These are phyloP conservation scores for Channa maculata DNA, from an alignment of 2,113 vertebrate species.

Conservation along the genomic window DNA sequence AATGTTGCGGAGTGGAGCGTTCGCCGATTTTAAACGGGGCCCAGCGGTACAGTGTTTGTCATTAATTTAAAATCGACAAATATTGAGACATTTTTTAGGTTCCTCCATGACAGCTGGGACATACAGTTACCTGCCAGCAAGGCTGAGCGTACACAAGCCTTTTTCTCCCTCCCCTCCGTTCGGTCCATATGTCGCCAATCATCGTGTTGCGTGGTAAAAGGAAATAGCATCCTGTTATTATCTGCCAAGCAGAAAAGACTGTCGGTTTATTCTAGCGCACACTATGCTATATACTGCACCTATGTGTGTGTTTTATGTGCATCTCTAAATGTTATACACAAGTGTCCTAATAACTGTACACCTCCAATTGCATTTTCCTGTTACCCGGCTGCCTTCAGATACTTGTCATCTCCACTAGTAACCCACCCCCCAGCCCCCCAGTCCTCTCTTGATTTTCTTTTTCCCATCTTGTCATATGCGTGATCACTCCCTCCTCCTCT, in stretches of 20 bases:
- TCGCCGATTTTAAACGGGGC: not conserved
- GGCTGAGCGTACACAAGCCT: constrained; percentile 1
- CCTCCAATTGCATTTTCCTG: constrained; percentile 24
- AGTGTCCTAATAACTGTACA: constrained; percentile 1
- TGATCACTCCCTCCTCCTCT: constrained; percentile 59
- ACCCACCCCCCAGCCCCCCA: constrained; percentile 14
- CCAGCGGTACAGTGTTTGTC: not conserved
- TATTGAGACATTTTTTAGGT: not conserved
- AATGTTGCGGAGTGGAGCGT: constrained; percentile 12
- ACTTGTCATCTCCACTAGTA: constrained; percentile 10
- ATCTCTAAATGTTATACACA: no score
- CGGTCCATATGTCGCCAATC: constrained; percentile 57
- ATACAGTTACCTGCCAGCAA: not conserved
- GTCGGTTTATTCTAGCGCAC: constrained; percentile 12
- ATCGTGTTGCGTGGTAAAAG: constrained; percentile 23
- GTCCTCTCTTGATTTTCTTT: constrained; percentile 26
- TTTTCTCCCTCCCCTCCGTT: constrained; percentile 15
- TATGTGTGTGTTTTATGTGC: not conserved
- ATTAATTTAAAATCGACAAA: not conserved
- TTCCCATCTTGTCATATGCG: constrained; percentile 57
- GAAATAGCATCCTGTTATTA: constrained; percentile 56
- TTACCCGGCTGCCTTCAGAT: constrained; percentile 18
- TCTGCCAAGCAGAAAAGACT: constrained; percentile 32
- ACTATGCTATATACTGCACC: not conserved
- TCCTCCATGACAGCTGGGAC: not conserved